Conservation (phyloP, 1,140 invertebrate species). For the Drosophila littoralis region DNA sequence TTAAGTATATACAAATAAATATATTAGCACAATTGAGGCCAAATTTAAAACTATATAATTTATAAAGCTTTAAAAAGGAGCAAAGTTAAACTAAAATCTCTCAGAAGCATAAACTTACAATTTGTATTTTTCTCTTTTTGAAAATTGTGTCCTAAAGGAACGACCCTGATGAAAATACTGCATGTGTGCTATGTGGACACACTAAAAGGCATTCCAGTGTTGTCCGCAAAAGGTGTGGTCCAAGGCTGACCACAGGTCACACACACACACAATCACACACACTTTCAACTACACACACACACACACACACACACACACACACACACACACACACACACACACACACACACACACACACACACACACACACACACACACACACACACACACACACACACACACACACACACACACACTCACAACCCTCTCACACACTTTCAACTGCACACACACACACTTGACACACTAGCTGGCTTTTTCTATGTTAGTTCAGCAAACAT, state of each 20-base stretch:
- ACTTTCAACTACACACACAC: not conserved
- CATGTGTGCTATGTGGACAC: not conserved
- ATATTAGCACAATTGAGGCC: not conserved
- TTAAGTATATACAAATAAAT: not conserved
- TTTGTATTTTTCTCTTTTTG: too few species aligned
- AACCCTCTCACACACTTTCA: not conserved
- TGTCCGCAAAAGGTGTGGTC: constrained; percentile 26
- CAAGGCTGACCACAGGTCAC: constrained; percentile 14
- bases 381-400: not conserved
- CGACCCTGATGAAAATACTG: not conserved
- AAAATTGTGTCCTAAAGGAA: not conserved
- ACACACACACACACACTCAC: constrained; percentile 1
- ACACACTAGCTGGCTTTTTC: not conserved
- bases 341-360: not conserved
- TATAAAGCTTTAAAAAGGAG: too few species aligned
- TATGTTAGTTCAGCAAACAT: constrained; percentile 34
- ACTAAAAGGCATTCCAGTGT: constrained; percentile 1
- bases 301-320: constrained; percentile 1
- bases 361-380: constrained; percentile 1
- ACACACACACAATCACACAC: constrained; percentile 1
- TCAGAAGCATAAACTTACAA: too few species aligned
- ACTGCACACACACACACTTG: constrained; percentile 1
- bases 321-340: not conserved
- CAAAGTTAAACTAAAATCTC: too few species aligned
- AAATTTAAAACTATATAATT: too few species aligned